Evolutionary conservation across 1,140 invertebrate species (phyloP).

Genomic region (Tenebrio molitor): DNA sequence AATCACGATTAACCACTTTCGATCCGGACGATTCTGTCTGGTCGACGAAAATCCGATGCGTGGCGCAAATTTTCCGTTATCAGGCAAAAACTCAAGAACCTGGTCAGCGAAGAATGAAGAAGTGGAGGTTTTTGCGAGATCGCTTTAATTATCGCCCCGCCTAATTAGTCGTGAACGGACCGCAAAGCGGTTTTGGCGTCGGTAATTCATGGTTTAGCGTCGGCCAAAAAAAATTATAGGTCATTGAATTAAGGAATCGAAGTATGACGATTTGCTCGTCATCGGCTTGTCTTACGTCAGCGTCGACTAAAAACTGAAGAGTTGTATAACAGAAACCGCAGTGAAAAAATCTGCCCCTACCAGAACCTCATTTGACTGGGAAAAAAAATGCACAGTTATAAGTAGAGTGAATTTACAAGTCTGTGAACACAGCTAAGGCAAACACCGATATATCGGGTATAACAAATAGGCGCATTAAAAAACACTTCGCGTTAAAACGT

Average conservation of each 20-base stretch:
- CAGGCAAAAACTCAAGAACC: too few species aligned
- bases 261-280: conserved; percentile 10
- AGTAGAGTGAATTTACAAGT: conserved; percentile 41
- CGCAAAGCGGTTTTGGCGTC: neutral
- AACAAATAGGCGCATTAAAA: conserved; percentile 39
- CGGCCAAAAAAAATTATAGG: neutral
- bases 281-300: conserved; percentile 5
- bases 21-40: too few species aligned
- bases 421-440: conserved; percentile 27
- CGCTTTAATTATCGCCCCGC: neutral
- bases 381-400: conserved; percentile 44
- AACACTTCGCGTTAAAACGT: conserved; percentile 26
- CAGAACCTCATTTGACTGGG: conserved; percentile 16
- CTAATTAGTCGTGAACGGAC: neutral
- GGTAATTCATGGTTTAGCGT: neutral
- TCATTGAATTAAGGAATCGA: conserved; percentile 22
- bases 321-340: conserved; percentile 40
- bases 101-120: neutral
- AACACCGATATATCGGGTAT: conserved; percentile 34
- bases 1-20: too few species aligned
- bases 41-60: too few species aligned
- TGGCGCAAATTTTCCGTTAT: too few species aligned
- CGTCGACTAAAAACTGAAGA: conserved; percentile 4
- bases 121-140: neutral
- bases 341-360: conserved; percentile 23